A percentile compares a stretch with the other conserved stretches of the same genome.
These are phyloP conservation scores for Cyclina sinensis DNA, from an alignment of 1,140 invertebrate genomes.

Conservation along the genomic window DNA sequence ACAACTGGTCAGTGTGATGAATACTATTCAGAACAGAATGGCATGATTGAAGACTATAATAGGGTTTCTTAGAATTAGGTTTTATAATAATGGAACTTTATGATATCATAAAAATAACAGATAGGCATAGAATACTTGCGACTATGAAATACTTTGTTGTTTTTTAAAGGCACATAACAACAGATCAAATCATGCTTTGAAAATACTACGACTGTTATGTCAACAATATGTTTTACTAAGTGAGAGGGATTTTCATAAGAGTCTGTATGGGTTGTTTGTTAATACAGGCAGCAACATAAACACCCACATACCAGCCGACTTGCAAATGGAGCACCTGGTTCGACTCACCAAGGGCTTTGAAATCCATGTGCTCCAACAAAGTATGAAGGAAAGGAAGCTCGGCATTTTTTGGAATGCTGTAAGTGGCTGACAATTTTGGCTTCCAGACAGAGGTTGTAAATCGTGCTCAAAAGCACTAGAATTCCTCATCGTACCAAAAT, in stretches of 20 bases:
- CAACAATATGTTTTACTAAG: constrained; percentile 5
- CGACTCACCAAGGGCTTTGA: constrained; percentile 9
- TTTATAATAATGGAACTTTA: background rate
- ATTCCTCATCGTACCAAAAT: background rate
- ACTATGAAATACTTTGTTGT: constrained; percentile 21
- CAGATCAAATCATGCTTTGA: constrained; percentile 38
- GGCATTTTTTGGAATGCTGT: background rate
- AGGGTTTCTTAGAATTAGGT: background rate
- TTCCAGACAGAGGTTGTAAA: background rate
- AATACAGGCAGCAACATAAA: constrained; percentile 28
- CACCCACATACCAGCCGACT: background rate
- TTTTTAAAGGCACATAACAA: constrained; percentile 41
- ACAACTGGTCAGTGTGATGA: background rate
- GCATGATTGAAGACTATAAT: too few species aligned
- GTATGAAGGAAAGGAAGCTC: background rate
- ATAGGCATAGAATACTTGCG: background rate
- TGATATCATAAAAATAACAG: constrained; percentile 17
- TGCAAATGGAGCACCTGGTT: constrained; percentile 48
- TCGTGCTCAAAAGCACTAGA: background rate
- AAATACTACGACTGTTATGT: constrained; percentile 5
- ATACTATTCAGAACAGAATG: background rate
- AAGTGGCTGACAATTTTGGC: background rate
- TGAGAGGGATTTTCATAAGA: background rate
- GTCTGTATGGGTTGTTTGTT: constrained; percentile 41
- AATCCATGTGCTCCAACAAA: background rate